Base-by-base conservation (phyloP, 2,888 invertebrate genomes). In the Hydrotaea diabolus region DNA sequence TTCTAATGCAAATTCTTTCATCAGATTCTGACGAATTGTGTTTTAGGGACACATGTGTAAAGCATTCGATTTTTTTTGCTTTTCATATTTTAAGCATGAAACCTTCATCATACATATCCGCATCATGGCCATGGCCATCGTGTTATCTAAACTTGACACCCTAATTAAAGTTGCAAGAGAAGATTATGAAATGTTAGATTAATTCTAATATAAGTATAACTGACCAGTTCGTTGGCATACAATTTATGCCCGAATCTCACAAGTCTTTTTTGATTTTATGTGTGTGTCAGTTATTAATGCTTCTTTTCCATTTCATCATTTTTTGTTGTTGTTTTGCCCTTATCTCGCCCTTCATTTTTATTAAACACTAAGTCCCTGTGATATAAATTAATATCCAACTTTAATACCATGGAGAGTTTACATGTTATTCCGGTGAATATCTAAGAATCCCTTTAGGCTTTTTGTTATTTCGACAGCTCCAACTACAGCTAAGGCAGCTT, bases 381-480 rank as follows among this genome's bases (percentile, higher is more conserved):
- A 66, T 69, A 69, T 46, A n/a, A 59, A 76, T 82, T 73, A 62
- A 77, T 77, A 53, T 74, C 69, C 80, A 69, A 79, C 79, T 80
- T 80, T 77, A 85, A 80, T 79, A 69, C 85, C 82, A 71, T 57
- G 39, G 82, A 80, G 77, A 80, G 46, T 82, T 77, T 46, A 74
- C 46, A 77, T 74, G 21, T 74, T 80, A 73, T 77, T 43, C 59
- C 46, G 46, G 13, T 73, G 36, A 77, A 79, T 77, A 82, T 76
- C 66, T 59, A 31, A 75, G 79, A 85, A 77, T 80, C 82, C 85
- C 85, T 73, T 76, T 55, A 82, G 85, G 73, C 57, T 77, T 69
- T 31, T 76, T 69, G 8, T 76, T 53, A 57, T 31, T 46, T 36
- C 9, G 3, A 36, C 36, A 9, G 39, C 9, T 39, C 3, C 13